Evolutionary conservation across 2,113 vertebrate species (phyloP).

Genomic region (Rhipidura dahli): DNA sequence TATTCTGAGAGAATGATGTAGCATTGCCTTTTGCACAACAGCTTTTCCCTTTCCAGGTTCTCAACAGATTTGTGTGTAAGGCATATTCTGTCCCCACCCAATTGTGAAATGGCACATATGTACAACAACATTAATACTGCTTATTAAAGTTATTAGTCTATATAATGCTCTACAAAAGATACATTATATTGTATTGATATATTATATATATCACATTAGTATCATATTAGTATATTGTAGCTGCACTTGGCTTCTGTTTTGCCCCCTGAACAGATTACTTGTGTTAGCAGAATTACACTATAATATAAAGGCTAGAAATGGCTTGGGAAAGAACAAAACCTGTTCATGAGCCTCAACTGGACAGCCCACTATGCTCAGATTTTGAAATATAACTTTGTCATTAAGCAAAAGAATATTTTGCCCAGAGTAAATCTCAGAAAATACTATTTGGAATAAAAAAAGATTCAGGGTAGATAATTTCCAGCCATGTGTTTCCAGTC

Average conservation of each 20-base stretch:
- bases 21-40: neutral
- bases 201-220: neutral
- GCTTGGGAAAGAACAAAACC: neutral
- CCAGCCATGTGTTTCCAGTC: neutral
- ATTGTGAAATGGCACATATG: neutral
- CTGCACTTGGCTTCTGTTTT: neutral
- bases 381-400: neutral
- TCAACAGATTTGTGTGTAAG: neutral
- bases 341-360: neutral
- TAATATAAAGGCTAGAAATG: neutral
- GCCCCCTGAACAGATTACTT: neutral
- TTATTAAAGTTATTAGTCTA: neutral
- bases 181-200: neutral
- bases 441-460: neutral
- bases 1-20: neutral
- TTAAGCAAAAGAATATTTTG: neutral
- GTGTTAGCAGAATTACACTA: neutral
- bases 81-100: neutral
- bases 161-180: neutral
- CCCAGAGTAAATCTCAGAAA: neutral
- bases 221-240: neutral
- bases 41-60: neutral
- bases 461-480: neutral
- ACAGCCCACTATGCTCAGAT: neutral
- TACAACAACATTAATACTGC: neutral